Evolutionary conservation across 2,113 vertebrate genomes (phyloP), one percentile per base, ranked within the genome.

Genomic region (Hippocampus mohnikei): DNA sequence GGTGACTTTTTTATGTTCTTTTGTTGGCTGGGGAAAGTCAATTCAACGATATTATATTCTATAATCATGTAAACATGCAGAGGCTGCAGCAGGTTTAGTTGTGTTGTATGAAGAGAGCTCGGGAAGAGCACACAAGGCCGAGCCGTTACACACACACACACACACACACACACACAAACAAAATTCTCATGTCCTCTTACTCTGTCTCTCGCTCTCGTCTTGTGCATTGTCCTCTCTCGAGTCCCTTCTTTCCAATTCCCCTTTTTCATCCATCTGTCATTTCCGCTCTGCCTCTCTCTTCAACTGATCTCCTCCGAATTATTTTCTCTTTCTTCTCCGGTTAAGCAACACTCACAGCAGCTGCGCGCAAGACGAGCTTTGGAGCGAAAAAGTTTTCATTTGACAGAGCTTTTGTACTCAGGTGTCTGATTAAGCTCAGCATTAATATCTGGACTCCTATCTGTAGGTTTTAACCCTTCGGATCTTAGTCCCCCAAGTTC

Each of bases 301-400:
- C 70, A 23, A 13, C 46, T 66, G 62, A 2, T 74, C 69, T 73
- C 63, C 72, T 66, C 64, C 65, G 69, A 71, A 56, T 74, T 46
- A 60, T 63, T 59, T 44, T 62, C 73, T 48, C 75, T 75, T 72
- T 46, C 60, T 63, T 60, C 46, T 74, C 21, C 42, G 46, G 62
- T 73, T 80, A 71, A 82, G 84, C 73, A 83, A 81, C 64, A 74
- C 42, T 72, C 52, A 23, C 66, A 77, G 60, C 59, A 82, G 71
- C 75, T 77, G 75, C 64, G 68, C 46, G n/a, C 56, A 42, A 52
- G n/a, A 67, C 20, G 12, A 71, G 60, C 41, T 11, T 71, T 40
- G 60, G 41, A 77, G 23, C 33, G 1, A 37, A 27, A 23, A 16
- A 53, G 13, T 3, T 52, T 70, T 72, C 29, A 80, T 85, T 77